These are phyloP conservation scores for Conus betulinus DNA, from an alignment of 1,140 invertebrate genomes.

Conservation along the genomic window DNA sequence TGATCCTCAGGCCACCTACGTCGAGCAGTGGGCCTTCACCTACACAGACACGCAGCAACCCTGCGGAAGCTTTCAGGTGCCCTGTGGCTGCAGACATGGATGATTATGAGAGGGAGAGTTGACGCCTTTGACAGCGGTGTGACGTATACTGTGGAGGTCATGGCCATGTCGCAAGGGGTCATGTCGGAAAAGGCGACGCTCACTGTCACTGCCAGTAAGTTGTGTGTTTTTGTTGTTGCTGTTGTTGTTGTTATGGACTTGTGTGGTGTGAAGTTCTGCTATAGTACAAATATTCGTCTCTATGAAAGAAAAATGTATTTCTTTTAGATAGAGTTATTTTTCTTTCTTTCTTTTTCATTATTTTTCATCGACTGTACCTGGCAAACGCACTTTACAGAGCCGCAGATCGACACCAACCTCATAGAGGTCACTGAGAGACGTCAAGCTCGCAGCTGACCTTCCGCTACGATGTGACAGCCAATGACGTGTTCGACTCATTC, in stretches of 20 bases:
- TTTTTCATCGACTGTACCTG: background rate
- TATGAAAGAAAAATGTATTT: too few species aligned
- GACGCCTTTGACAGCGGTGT: conserved; percentile 46
- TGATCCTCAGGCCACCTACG: conserved; percentile 36
- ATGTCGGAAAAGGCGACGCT: conserved; percentile 36
- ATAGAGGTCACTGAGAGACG: conserved; percentile 34
- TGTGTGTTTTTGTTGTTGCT: too few species aligned
- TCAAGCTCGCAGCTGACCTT: conserved; percentile 52
- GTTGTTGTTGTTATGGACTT: too few species aligned
- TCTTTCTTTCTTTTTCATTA: background rate
- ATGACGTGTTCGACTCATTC: conserved; percentile 60
- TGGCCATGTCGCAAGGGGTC: conserved; percentile 37
- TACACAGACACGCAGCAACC: conserved; percentile 16
- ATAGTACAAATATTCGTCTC: too few species aligned
- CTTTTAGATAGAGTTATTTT: too few species aligned
- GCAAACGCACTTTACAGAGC: conserved; percentile 50
- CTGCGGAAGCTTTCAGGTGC: background rate
- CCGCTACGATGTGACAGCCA: conserved; percentile 45
- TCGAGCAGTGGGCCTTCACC: conserved; percentile 42
- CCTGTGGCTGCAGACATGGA: background rate
- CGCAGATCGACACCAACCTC: conserved; percentile 49
- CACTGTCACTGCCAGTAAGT: conserved; percentile 58
- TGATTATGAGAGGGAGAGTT: background rate
- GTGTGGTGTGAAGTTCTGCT: too few species aligned
- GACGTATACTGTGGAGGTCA: conserved; percentile 49